Conservation (phyloP, 2,888 invertebrate species). For the Orthosia incerta region DNA sequence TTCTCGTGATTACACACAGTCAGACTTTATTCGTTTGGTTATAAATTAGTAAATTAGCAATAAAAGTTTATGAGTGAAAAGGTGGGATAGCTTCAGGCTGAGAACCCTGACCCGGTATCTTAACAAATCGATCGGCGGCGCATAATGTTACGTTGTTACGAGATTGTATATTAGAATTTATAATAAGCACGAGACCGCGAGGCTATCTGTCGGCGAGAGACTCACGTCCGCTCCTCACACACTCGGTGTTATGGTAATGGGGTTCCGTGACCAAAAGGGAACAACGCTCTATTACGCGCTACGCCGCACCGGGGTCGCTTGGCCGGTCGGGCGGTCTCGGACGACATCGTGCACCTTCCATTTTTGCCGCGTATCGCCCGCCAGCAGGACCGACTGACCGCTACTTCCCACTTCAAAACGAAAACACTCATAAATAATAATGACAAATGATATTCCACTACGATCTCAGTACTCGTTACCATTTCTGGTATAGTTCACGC, state of each 20-base stretch:
- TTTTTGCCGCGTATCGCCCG: conserved; percentile 82
- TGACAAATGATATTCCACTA: conserved; percentile 81
- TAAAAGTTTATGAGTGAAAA: conserved; percentile 78
- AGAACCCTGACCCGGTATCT: conserved; percentile 78
- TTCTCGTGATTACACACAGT: conserved; percentile 47
- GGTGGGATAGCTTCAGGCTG: conserved; percentile 59
- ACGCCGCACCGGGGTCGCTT: conserved; percentile 57
- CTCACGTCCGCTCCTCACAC: conserved; percentile 78
- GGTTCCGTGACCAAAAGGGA: conserved; percentile 81
- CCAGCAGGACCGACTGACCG: conserved; percentile 63
- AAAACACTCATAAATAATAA: conserved; percentile 81
- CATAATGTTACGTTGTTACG: conserved; percentile 70
- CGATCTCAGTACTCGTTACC: conserved; percentile 68
- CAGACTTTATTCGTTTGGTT: conserved; percentile 57
- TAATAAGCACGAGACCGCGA: conserved; percentile 73
- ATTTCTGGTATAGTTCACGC: conserved; percentile 72
- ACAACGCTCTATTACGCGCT: conserved; percentile 75
- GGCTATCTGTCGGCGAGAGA: conserved; percentile 60
- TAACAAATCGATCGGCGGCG: conserved; percentile 78
- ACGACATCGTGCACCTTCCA: conserved; percentile 84
- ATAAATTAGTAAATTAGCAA: conserved; percentile 75
- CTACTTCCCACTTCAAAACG: conserved; percentile 74
- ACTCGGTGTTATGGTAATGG: conserved; percentile 82
- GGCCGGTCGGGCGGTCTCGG: conserved; percentile 43
- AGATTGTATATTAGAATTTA: conserved; percentile 78